Percentiles rank a stretch among this genome's conserved stretches.
These are phyloP conservation scores for Anabas testudineus DNA, from an alignment of 2,797 vertebrate genomes.

Conservation along the genomic window DNA sequence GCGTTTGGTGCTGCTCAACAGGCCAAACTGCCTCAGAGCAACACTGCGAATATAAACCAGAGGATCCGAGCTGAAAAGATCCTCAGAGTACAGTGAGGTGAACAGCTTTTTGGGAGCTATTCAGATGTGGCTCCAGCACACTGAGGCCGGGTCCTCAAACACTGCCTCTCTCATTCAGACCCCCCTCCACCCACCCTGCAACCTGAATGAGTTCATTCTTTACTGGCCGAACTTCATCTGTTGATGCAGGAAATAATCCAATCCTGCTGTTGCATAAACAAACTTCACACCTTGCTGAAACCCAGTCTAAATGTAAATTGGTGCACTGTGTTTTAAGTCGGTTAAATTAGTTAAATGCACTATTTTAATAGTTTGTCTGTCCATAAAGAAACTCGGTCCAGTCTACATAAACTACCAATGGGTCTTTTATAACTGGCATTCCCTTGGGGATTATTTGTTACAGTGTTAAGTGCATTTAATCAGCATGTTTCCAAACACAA, in stretches of 20 bases:
- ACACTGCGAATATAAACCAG: constrained; percentile 10
- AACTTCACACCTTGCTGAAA: constrained; percentile 31
- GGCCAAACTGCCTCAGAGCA: constrained; percentile 3
- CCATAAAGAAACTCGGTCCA: not conserved
- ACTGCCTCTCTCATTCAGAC: constrained; percentile 48
- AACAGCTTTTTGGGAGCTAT: constrained; percentile 45
- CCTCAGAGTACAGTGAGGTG: constrained; percentile 40
- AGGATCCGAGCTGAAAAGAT: constrained; percentile 4
- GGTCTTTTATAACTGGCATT: constrained; percentile 25
- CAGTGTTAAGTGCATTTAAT: constrained; percentile 36
- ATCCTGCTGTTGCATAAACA: constrained; percentile 60
- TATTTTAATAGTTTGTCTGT: not conserved
- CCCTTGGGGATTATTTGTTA: constrained; percentile 36
- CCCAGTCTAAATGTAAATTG: not conserved
- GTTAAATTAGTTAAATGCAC: not conserved
- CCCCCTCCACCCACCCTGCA: constrained; percentile 17
- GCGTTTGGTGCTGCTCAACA: not conserved
- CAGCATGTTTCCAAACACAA: constrained; percentile 43
- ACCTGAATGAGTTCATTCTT: constrained; percentile 69
- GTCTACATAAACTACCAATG: not conserved
- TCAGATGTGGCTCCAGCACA: constrained; percentile 36
- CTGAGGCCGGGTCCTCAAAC: constrained; percentile 36
- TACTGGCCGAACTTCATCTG: constrained; percentile 41
- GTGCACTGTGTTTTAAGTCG: not conserved
- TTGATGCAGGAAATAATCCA: constrained; percentile 61